These are phyloP conservation scores for Sinocyclocheilus maitianheensis DNA, from an alignment of 2,113 vertebrate species.

Conservation along the genomic window DNA sequence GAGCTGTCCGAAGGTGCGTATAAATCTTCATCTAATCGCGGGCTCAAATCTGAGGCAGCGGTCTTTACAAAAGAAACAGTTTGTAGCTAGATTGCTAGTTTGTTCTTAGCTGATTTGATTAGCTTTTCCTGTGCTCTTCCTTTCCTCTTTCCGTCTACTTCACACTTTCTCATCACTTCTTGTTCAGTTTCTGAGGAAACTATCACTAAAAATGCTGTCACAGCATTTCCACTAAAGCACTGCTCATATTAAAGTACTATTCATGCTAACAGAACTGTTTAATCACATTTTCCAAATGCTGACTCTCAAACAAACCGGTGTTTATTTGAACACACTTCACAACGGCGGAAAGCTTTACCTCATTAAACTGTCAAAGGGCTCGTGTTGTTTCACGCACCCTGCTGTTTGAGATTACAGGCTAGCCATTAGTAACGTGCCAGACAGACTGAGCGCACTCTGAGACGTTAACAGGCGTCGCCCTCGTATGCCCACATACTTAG, in stretches of 20 bases:
- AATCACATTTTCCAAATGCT: not conserved
- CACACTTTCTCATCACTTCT: constrained; percentile 39
- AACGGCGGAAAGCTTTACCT: not conserved
- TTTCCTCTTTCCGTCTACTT: no score
- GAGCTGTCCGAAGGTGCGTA: not conserved
- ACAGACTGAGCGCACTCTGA: not conserved
- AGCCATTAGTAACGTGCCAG: constrained; percentile 33
- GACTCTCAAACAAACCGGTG: not conserved
- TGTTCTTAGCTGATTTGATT: no score
- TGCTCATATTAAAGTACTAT: not conserved
- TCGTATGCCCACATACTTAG: not conserved
- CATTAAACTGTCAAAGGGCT: constrained; percentile 10
- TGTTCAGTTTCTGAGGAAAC: not conserved
- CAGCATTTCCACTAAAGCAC: not conserved
- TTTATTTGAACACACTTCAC: no score
- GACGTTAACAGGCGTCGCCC: not conserved
- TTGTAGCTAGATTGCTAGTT: not conserved
- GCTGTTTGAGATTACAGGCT: constrained; percentile 32
- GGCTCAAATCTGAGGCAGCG: not conserved
- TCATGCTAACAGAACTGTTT: not conserved
- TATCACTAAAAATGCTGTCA: not conserved
- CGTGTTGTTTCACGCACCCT: not conserved
- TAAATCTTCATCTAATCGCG: not conserved
- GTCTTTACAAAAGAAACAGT: not conserved
- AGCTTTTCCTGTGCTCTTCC: no score